These are phyloP conservation scores for Achatina immaculata DNA, from an alignment of 1,140 invertebrate species.

Conservation along the genomic window DNA sequence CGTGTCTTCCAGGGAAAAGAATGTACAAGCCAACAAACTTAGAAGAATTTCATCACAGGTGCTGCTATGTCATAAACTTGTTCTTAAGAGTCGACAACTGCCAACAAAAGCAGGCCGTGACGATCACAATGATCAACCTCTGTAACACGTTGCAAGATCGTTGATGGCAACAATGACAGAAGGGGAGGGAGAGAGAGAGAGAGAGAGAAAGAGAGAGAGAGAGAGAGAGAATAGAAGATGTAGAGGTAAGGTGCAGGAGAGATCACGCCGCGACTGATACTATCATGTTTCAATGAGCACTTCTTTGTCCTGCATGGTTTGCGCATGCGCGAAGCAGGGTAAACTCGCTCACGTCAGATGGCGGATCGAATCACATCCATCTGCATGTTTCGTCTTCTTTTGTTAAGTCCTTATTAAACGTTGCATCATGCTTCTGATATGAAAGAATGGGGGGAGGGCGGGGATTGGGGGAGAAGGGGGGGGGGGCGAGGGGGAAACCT, in stretches of 20 bases:
- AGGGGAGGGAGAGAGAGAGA: background rate
- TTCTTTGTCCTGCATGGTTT: background rate
- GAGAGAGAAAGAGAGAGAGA: no score
- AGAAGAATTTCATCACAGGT: conserved; percentile 1
- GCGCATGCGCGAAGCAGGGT: background rate
- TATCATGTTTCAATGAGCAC: background rate
- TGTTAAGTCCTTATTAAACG: background rate
- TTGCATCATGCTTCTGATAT: background rate
- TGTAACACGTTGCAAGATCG: background rate
- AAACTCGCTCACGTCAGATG: background rate
- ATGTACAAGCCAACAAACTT: background rate
- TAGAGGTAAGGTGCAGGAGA: no score
- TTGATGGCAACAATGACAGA: background rate
- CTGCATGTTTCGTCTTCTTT: background rate
- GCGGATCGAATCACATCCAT: background rate
- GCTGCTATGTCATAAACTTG: background rate
- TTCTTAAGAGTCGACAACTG: background rate
- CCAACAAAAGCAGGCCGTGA: background rate
- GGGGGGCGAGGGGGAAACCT: no score
- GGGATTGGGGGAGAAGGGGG: no score
- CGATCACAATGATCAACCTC: background rate
- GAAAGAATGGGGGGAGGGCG: no score
- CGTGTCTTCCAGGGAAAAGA: no score
- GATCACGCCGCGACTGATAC: no score
- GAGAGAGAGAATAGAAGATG: no score